A percentile compares a stretch with the other conserved stretches of the same genome.
Conservation (phyloP, 2,113 vertebrate genomes). For the Atlantisia rogersi region DNA sequence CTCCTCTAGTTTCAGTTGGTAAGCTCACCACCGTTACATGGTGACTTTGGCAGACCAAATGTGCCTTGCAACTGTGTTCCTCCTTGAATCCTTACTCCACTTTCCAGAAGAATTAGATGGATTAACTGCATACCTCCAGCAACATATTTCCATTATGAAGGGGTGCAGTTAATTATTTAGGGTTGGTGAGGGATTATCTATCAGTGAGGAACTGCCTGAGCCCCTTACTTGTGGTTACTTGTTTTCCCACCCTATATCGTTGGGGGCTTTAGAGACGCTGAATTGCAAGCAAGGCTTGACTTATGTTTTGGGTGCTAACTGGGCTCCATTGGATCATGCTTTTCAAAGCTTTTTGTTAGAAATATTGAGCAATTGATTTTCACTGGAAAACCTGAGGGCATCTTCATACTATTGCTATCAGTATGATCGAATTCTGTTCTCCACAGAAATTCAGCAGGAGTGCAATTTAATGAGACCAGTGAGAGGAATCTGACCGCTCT, state of each 20-base stretch:
- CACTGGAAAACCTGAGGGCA: background rate
- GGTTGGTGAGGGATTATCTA: background rate
- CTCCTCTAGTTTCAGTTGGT: background rate
- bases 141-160: background rate
- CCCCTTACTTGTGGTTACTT: background rate
- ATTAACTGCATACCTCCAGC: background rate
- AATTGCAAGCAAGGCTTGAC: background rate
- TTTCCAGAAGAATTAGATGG: background rate
- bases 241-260: background rate
- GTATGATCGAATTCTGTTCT: background rate
- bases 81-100: background rate
- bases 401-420: background rate
- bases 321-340: background rate
- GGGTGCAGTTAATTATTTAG: background rate
- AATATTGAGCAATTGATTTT: constrained; percentile 56
- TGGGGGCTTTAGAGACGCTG: background rate
- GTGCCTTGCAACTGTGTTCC: background rate
- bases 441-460: constrained; percentile 44
- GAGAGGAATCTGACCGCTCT: constrained; percentile 43
- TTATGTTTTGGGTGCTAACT: background rate
- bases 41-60: background rate
- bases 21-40: background rate
- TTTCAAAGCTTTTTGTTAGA: constrained; percentile 23
- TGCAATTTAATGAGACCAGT: constrained; percentile 43
- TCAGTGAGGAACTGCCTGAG: background rate